Evolutionary conservation across 2,888 invertebrate genomes (phyloP), one percentile per base, ranked within the genome.

Genomic region (Tetranychus piercei): DNA sequence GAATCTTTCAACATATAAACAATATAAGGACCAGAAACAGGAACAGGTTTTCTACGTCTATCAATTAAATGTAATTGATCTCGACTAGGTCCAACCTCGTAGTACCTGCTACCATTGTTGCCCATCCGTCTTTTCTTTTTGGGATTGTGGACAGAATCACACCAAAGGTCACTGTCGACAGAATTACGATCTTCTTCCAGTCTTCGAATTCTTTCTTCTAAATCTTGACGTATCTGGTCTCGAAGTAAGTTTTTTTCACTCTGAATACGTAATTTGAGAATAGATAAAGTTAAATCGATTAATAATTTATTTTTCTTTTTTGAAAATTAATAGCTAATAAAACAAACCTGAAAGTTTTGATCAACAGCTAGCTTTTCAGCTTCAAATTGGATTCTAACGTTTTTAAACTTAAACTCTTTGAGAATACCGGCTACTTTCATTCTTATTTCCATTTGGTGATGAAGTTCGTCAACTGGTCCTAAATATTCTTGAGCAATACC

Each of bases 1-100:
- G 90, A 87, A 77, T 94, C 94, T 75, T 88, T 89, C 71, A 95
- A 86, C 93, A 94, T 93, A 82, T 95, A 95, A 3, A 96, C 93
- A 80, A 96, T 91, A 82, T 93, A 95, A 1, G 95, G 95, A 74
- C 83, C 81, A 80, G 74, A 75, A 34, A 75, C 75, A 18, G 77
- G 66, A 11, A 77, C 76, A 18, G 78, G 77, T 74, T 77, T 77
- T 20, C 73, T 71, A n/a, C n/a, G n/a, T 9, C 77, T 74, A 45
- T 77, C 77, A 20, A 74, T 75, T 23, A 75, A 55, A 70, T 72
- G 66, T 6, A 75, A 67, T 20, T 74, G 45, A 75, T 75, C 74
- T n/a, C 75, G 66, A 45, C 71, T 65, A 20, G 69, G 55, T 18
- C 73, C 72, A 20, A 65, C 70, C 20, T 74, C 76, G 69, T 75